phyloP scores from a whole-genome alignment of 30 jellyfish, hydroid and myxozoan species.

The Aurelia aurita complex sp. Pacific region DNA sequence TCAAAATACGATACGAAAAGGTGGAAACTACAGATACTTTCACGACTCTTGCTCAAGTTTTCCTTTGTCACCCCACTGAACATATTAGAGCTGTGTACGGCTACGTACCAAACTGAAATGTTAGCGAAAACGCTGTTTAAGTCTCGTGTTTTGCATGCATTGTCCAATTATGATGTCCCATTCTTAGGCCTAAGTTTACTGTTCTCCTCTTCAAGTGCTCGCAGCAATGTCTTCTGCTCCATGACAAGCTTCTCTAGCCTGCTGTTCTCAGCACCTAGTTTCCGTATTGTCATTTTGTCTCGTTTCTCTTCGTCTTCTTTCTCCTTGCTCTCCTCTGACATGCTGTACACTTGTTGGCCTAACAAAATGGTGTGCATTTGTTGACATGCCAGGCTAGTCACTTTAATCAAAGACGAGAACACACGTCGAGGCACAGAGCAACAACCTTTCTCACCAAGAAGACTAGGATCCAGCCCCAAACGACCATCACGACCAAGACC shows the following conservation, averaged over 20 bases:
- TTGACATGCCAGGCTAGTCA: conserved; percentile 80
- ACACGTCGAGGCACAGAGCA: conserved; percentile 81
- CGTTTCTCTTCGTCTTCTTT: conserved; percentile 26
- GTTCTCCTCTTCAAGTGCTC: conserved; percentile 60
- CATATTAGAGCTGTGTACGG: no score
- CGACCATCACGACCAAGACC: conserved; percentile 92
- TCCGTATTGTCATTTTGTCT: conserved; percentile 23
- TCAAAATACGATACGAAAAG: no score
- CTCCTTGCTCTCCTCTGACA: conserved; percentile 10
- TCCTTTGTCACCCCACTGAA: no score
- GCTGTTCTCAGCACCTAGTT: conserved; percentile 57
- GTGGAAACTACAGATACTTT: no score
- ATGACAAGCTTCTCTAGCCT: conserved; percentile 32
- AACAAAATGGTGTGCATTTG: conserved; percentile 76
- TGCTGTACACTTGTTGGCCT: conserved; percentile 75
- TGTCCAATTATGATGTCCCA: not conserved
- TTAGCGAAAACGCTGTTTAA: no score
- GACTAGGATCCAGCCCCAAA: conserved; percentile 83
- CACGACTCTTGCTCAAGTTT: no score
- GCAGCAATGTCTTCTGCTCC: conserved; percentile 49
- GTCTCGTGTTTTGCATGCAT: no score
- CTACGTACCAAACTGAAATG: no score
- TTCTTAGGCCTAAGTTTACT: conserved; percentile 18
- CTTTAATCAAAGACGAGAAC: conserved; percentile 84
- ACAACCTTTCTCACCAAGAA: conserved; percentile 70